These are phyloP conservation scores for Microdon myrmicae DNA, from an alignment of 2,888 invertebrate species.

Conservation along the genomic window DNA sequence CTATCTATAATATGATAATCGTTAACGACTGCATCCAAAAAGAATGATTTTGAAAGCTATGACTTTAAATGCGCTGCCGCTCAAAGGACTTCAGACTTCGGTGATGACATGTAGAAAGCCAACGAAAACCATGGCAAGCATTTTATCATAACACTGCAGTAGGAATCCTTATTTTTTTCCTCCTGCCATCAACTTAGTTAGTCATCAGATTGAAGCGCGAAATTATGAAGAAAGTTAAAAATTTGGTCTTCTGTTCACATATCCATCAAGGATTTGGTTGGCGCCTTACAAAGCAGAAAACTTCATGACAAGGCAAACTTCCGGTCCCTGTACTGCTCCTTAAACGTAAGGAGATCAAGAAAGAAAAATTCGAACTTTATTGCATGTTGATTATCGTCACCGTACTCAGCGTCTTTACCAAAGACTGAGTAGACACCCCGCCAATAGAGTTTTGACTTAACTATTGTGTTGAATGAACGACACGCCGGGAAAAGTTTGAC, in stretches of 20 bases:
- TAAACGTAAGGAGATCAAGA: neutral
- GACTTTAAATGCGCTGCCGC: conserved; percentile 18
- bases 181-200: conserved; percentile 36
- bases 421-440: neutral
- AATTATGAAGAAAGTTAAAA: conserved; percentile 1
- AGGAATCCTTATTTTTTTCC: neutral
- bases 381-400: conserved; percentile 47
- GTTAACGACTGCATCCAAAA: conserved; percentile 27
- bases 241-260: conserved; percentile 23
- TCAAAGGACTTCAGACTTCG: no score
- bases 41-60: conserved; percentile 10
- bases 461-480: conserved; percentile 43
- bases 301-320: conserved; percentile 43
- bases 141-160: conserved; percentile 19
- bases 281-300: conserved; percentile 19
- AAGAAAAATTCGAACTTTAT: conserved; percentile 51
- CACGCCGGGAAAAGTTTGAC: conserved; percentile 38
- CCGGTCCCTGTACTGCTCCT: conserved; percentile 8
- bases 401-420: neutral
- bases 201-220: conserved; percentile 31
- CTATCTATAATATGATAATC: conserved; percentile 46
- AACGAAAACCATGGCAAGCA: conserved; percentile 14
- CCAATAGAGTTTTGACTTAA: conserved; percentile 40
- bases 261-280: conserved; percentile 39
- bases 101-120: conserved; percentile 13